phyloP scores from a whole-genome alignment of 2,797 vertebrate genomes.

The Poeciliopsis paucimaculata region DNA sequence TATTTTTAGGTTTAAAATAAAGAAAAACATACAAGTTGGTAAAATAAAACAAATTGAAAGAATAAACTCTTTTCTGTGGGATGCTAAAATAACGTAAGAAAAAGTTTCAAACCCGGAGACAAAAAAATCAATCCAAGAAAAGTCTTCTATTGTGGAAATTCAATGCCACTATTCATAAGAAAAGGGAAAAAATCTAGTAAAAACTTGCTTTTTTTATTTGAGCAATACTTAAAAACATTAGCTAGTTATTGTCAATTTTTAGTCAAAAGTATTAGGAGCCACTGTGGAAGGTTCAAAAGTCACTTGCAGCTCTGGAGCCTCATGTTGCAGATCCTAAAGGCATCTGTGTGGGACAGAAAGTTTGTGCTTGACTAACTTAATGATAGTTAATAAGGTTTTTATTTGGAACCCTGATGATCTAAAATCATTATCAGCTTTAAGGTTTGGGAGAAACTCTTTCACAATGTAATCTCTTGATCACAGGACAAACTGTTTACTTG shows the following conservation, averaged over 20 bases:
- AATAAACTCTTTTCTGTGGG: background rate
- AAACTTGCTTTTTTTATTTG: no score
- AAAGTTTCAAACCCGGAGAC: background rate
- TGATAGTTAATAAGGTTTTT: background rate
- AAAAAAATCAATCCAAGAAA: background rate
- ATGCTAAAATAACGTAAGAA: background rate
- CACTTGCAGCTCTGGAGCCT: background rate
- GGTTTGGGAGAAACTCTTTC: background rate
- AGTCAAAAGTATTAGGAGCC: background rate
- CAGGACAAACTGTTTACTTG: background rate
- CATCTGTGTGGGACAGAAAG: background rate
- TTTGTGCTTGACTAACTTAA: background rate
- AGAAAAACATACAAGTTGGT: background rate
- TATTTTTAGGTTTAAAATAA: background rate
- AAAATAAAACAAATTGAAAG: background rate
- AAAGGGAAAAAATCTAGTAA: no score
- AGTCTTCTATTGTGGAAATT: background rate
- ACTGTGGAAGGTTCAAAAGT: background rate
- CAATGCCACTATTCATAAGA: no score
- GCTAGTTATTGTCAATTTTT: no score
- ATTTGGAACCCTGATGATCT: background rate
- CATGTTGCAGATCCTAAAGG: background rate
- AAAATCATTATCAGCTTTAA: background rate
- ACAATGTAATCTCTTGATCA: background rate
- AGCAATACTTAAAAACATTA: no score